These are phyloP conservation scores for Meloidogyne exigua DNA, from an alignment of 1,140 invertebrate species.

Conservation along the genomic window DNA sequence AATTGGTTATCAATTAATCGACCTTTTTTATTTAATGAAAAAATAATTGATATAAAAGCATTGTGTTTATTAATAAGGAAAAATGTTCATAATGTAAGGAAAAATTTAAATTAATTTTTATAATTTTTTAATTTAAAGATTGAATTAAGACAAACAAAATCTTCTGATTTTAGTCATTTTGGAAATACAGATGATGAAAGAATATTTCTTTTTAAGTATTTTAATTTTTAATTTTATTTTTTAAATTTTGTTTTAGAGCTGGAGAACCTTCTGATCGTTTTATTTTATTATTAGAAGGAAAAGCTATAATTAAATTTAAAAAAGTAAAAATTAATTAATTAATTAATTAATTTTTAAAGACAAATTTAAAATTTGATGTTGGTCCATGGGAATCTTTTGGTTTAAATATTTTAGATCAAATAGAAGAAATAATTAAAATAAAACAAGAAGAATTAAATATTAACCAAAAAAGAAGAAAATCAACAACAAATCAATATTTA, in stretches of 20 bases:
- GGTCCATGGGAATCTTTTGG: slow-evolving; percentile 58
- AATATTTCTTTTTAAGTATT: slow-evolving; percentile 22
- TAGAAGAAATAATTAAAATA: slow-evolving; percentile 29
- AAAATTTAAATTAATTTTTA: slow-evolving; percentile 8
- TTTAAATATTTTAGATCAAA: slow-evolving; percentile 38
- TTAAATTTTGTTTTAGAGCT: slow-evolving; percentile 7
- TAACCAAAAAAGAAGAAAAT: not conserved
- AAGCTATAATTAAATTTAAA: slow-evolving; percentile 46
- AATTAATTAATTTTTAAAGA: slow-evolving; percentile 22
- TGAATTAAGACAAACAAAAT: not conserved
- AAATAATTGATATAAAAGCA: slow-evolving; percentile 47
- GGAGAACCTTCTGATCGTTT: slow-evolving; percentile 48
- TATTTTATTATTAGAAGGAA: slow-evolving; percentile 51
- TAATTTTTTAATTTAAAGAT: not conserved
- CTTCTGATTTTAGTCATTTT: not conserved
- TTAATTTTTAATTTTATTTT: not conserved
- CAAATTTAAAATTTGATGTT: slow-evolving; percentile 52
- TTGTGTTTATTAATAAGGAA: slow-evolving; percentile 43
- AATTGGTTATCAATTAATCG: slow-evolving; percentile 50
- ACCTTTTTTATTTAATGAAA: slow-evolving; percentile 40
- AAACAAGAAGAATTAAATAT: slow-evolving; percentile 18
- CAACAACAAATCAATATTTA: slow-evolving; percentile 30
- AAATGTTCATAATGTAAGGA: slow-evolving; percentile 44
- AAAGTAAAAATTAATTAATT: slow-evolving; percentile 9
- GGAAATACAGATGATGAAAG: not conserved